These are phyloP conservation scores for Saguinus midas DNA, from an alignment of 2,113 vertebrate species.

Conservation along the genomic window DNA sequence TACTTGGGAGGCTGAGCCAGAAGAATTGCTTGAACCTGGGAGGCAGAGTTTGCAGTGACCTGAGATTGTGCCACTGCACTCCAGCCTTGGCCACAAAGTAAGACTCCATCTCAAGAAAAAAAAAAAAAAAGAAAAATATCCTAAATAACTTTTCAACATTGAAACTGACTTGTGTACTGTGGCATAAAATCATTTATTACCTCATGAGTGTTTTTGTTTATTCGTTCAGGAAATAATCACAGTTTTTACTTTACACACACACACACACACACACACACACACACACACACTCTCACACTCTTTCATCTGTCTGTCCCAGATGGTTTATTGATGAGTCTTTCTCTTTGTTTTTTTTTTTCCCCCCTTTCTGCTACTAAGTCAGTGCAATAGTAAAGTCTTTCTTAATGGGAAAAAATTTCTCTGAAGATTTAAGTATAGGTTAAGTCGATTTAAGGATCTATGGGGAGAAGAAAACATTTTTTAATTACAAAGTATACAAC, in stretches of 20 bases:
- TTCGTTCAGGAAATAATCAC: constrained; percentile 1
- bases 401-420: neutral
- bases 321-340: neutral
- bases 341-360: neutral
- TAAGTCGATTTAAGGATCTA: neutral
- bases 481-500: constrained; percentile 13
- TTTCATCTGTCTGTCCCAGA: no score
- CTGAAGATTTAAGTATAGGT: neutral
- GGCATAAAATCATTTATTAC: neutral
- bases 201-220: neutral
- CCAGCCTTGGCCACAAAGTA: no score
- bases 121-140: neutral
- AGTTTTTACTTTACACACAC: neutral
- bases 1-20: neutral
- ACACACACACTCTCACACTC: no score
- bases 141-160: neutral
- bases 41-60: neutral
- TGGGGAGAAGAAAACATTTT: neutral
- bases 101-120: no score
- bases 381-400: neutral
- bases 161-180: neutral
- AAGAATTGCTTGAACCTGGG: neutral
- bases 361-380: neutral
- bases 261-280: no score
- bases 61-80: no score